Evolutionary conservation across 2,797 vertebrate genomes (phyloP).

Genomic region (Protonibea diacanthus): DNA sequence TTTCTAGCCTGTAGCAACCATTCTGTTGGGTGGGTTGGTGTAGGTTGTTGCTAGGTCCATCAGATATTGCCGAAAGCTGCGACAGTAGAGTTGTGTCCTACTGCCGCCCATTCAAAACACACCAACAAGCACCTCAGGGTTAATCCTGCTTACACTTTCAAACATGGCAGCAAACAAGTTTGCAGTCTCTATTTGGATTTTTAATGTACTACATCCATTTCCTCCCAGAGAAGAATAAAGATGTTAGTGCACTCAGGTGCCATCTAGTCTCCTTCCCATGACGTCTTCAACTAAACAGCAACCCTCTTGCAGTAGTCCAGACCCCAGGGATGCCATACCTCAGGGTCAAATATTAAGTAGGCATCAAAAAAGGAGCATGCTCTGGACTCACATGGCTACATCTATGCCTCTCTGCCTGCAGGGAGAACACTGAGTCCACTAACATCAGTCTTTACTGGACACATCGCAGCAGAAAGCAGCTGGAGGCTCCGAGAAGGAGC

Average conservation of each 20-base stretch:
- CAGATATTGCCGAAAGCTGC: background rate
- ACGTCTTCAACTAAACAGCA: conserved; percentile 14
- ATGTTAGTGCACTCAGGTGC: conserved; percentile 30
- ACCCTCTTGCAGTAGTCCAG: background rate
- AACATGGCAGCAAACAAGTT: background rate
- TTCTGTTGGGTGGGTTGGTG: background rate
- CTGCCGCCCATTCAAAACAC: conserved; percentile 19
- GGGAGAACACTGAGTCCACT: conserved; percentile 30
- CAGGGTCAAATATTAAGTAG: conserved; percentile 50
- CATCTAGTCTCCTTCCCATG: conserved; percentile 23
- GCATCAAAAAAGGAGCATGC: conserved; percentile 46
- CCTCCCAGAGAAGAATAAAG: conserved; percentile 13
- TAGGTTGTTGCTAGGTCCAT: background rate
- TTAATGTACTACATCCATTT: conserved; percentile 23
- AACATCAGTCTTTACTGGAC: conserved; percentile 57
- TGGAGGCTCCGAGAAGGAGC: conserved; percentile 27
- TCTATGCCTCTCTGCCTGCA: conserved; percentile 41
- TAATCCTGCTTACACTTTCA: background rate
- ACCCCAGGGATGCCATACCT: background rate
- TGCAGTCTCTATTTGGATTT: background rate
- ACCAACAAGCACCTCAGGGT: background rate
- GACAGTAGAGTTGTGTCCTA: conserved; percentile 9
- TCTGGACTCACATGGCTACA: conserved; percentile 34
- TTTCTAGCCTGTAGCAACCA: background rate
- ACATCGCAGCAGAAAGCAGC: conserved; percentile 37